Base-by-base conservation (phyloP, 2,888 invertebrate species). In the Serrognathus titanus region DNA sequence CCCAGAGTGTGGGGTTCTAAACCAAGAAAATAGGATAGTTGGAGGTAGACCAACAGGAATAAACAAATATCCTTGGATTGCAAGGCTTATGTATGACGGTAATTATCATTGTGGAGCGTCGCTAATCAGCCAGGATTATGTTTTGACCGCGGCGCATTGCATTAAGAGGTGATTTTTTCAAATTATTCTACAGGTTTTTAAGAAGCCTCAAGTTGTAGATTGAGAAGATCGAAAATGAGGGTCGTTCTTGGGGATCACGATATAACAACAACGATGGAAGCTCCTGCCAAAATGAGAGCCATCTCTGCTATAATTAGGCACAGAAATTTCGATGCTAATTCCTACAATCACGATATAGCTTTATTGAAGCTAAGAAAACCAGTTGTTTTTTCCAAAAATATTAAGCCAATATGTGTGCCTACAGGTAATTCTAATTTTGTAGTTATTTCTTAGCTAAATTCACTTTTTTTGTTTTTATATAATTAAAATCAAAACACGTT, bases 41-140 rank as follows among this genome's bases (percentile, higher is more conserved):
- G 93, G 93, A 50, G 93, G 93, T 10, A 82, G 85, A 69, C 89
- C 92, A 16, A 88, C 92, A 0, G 88, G 89, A 51, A 82, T 90
- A 36, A 91, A 92, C 78, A 85, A 88, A 65, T 93, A 91, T 75
- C 93, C 93, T 7, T 93, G 93, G 93, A 85, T 93, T 77, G 93
- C 90, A 2, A 82, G 92, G 45, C 82, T 94, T 53, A 88, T 93
- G 10, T 93, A 93, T 75, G 90, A 93, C 71, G 92, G 92, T 0
- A 89, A 89, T 75, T 93, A 92, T 78, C 93, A 93, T 74, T 94
- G 93, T 70, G 93, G 93, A 0, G 93, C 88, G 16, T 91, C 92
- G 2, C 80, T 93, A 31, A 80, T 94, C 45, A 90, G 90, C 53
- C 87, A 88, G 73, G 90, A 92, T 76, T 92, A 90, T 73, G 90